Conservation (phyloP, 2,888 invertebrate species). For the Eupithecia inturbata region DNA sequence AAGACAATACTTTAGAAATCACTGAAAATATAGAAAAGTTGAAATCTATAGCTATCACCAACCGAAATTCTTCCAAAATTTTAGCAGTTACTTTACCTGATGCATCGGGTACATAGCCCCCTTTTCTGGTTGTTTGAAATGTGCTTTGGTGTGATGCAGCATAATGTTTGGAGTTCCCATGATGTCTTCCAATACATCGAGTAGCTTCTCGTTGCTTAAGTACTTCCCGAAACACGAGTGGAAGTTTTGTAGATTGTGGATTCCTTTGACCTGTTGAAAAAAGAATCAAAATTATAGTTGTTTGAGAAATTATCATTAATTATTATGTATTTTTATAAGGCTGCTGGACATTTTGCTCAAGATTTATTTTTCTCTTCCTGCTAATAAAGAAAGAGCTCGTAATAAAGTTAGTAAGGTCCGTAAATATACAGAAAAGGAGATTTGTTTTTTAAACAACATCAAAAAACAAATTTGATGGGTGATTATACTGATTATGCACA, state of each 20-base stretch:
- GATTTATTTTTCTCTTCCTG: too few species aligned
- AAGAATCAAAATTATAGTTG: background rate
- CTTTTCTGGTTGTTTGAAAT: slow-evolving; percentile 83
- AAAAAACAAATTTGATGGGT: too few species aligned
- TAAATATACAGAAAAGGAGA: too few species aligned
- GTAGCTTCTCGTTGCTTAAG: slow-evolving; percentile 73
- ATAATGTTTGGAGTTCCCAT: slow-evolving; percentile 81
- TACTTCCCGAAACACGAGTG: slow-evolving; percentile 77
- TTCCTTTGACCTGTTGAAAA: slow-evolving; percentile 78
- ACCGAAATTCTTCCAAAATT: slow-evolving; percentile 2
- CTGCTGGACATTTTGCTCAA: too few species aligned
- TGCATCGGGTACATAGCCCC: slow-evolving; percentile 85
- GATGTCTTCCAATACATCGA: slow-evolving; percentile 81
- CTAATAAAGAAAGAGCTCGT: too few species aligned
- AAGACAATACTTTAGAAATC: background rate
- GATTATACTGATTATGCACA: too few species aligned
- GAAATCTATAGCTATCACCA: background rate
- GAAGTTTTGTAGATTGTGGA: slow-evolving; percentile 84
- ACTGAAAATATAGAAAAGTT: background rate
- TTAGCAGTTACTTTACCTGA: slow-evolving; percentile 60
- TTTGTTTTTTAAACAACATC: too few species aligned
- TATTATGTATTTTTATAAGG: too few species aligned
- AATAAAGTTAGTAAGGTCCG: too few species aligned
- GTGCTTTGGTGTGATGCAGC: slow-evolving; percentile 85
- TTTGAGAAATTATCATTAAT: too few species aligned